A percentile compares a stretch with the other conserved stretches of the same genome.
Evolutionary conservation across 2,888 invertebrate species (phyloP).

Genomic region (Drosophila gaucha): DNA sequence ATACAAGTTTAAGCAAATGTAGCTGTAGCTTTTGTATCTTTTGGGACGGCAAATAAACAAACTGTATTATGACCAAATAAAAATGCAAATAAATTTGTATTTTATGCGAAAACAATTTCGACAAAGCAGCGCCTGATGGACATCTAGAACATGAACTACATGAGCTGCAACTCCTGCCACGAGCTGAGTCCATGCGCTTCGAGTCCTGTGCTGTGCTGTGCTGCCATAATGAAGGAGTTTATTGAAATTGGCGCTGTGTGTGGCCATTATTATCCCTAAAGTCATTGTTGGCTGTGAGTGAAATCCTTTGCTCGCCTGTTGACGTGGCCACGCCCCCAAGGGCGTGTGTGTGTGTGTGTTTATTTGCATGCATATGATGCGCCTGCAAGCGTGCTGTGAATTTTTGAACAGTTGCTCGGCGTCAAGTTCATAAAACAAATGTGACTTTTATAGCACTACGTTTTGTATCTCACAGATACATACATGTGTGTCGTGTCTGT

Average conservation of each 20-base stretch:
- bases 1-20: slow-evolving; percentile 37
- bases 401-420: slow-evolving; percentile 60
- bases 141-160: slow-evolving; percentile 27
- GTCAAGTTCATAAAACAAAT: slow-evolving; percentile 59
- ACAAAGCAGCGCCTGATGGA: slow-evolving; percentile 53
- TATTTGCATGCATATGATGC: slow-evolving; percentile 70
- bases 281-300: slow-evolving; percentile 39
- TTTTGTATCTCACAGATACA: slow-evolving; percentile 50
- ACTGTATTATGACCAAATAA: slow-evolving; percentile 78
- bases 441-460: slow-evolving; percentile 58
- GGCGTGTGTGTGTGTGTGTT: slow-evolving; percentile 13
- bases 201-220: background rate
- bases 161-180: slow-evolving; percentile 5
- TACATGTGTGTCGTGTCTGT: background rate
- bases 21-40: slow-evolving; percentile 45
- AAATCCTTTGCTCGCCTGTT: slow-evolving; percentile 51
- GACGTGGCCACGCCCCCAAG: slow-evolving; percentile 27
- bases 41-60: slow-evolving; percentile 65
- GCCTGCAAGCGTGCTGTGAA: slow-evolving; percentile 68
- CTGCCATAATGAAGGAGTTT: slow-evolving; percentile 68
- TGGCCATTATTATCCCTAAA: slow-evolving; percentile 50
- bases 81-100: slow-evolving; percentile 81
- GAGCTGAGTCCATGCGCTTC: background rate
- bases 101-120: slow-evolving; percentile 78
- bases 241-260: slow-evolving; percentile 63